phyloP scores from a whole-genome alignment of 1,140 invertebrate species.

The Drosophila kohkoa region DNA sequence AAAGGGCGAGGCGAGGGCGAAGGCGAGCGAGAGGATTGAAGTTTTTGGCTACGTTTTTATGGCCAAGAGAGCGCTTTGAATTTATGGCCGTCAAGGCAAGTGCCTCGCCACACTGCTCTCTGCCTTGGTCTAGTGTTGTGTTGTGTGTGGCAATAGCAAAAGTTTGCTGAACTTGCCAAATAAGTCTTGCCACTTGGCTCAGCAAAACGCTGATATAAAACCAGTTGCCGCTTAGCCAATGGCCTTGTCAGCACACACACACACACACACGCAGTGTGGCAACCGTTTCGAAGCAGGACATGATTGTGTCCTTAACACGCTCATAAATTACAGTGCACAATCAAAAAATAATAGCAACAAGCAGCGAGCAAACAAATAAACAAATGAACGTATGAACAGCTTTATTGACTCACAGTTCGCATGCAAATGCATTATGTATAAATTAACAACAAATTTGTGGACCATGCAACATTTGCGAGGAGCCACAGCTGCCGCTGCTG shows the following conservation, averaged over 20 bases:
- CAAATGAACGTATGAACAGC: background rate
- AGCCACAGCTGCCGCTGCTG: conserved; percentile 42
- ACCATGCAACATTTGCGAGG: conserved; percentile 25
- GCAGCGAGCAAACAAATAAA: background rate
- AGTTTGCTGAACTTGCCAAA: conserved; percentile 61
- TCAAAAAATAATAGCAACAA: background rate
- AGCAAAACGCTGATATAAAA: conserved; percentile 2
- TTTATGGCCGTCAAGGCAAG: conserved; percentile 57
- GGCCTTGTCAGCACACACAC: conserved; percentile 23
- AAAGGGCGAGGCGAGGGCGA: conserved; percentile 5
- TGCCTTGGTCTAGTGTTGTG: conserved; percentile 6
- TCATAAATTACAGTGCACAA: conserved; percentile 22
- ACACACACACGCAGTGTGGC: too few species aligned
- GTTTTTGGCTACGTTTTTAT: conserved; percentile 54
- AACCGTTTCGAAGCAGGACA: background rate
- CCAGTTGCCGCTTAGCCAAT: conserved; percentile 22
- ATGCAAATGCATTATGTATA: conserved; percentile 68
- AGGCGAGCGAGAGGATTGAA: conserved; percentile 25
- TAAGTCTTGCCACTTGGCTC: conserved; percentile 33
- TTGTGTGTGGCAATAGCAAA: conserved; percentile 33
- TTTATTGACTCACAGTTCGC: conserved; percentile 19
- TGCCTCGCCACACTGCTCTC: background rate
- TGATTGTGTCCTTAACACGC: conserved; percentile 30
- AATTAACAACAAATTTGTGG: conserved; percentile 22
- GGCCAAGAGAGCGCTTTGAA: conserved; percentile 51